phyloP scores from a whole-genome alignment of 2,797 vertebrate genomes.

The Crenuchus spilurus region DNA sequence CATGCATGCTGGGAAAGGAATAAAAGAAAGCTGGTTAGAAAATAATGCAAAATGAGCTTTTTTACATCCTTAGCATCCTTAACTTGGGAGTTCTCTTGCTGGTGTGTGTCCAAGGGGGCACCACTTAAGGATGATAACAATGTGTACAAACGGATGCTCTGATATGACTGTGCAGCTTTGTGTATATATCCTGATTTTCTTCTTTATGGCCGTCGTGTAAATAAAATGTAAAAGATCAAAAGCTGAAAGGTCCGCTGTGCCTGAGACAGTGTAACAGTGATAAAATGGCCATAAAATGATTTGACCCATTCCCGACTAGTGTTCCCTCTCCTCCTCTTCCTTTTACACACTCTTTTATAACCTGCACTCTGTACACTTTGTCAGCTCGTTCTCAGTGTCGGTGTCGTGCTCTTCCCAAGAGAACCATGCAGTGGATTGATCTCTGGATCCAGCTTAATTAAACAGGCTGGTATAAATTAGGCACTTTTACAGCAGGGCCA shows the following conservation, averaged over 20 bases:
- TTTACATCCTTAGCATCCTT: too few species aligned
- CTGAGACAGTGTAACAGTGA: neutral
- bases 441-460: constrained; percentile 50
- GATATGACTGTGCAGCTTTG: too few species aligned
- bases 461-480: constrained; percentile 40
- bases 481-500: constrained; percentile 50
- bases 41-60: neutral
- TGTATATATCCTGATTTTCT: neutral
- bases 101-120: too few species aligned
- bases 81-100: too few species aligned
- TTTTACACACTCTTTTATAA: constrained; percentile 39
- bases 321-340: neutral
- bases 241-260: neutral
- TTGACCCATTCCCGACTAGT: neutral
- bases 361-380: neutral
- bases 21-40: too few species aligned
- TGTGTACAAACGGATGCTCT: too few species aligned
- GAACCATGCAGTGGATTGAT: constrained; percentile 41
- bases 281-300: neutral
- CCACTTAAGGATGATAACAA: too few species aligned
- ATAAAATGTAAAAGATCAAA: neutral
- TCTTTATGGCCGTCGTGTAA: neutral
- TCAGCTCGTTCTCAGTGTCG: constrained; percentile 5
- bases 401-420: constrained; percentile 2
- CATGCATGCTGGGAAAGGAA: neutral